These are phyloP conservation scores for Sturnus vulgaris DNA, from an alignment of 2,113 vertebrate species.

Conservation along the genomic window DNA sequence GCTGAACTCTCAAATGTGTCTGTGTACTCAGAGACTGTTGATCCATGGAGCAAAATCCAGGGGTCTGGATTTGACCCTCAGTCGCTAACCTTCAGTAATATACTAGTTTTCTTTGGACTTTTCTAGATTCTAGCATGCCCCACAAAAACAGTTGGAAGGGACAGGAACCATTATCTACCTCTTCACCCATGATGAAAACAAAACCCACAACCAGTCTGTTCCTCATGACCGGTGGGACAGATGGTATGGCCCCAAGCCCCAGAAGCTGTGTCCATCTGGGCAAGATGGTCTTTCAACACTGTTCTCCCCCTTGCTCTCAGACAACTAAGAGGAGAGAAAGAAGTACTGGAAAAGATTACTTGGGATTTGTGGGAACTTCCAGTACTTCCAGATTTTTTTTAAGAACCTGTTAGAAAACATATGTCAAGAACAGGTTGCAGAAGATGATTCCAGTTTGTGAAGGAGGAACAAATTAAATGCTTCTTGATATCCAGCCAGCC, in stretches of 20 bases:
- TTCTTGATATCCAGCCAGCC: constrained; percentile 14
- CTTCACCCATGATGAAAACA: neutral
- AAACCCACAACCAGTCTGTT: neutral
- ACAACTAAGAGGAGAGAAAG: neutral
- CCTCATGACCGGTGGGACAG: neutral
- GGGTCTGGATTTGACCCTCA: neutral
- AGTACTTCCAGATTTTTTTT: neutral
- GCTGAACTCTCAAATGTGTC: neutral
- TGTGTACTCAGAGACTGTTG: neutral
- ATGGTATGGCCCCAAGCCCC: neutral
- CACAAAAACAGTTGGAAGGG: neutral
- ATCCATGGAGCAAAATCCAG: neutral
- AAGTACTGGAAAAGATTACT: neutral
- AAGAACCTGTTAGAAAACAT: constrained; percentile 6
- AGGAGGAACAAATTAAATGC: neutral
- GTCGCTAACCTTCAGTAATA: neutral
- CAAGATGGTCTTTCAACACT: neutral
- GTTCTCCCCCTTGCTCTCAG: neutral
- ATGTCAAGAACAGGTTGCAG: constrained; percentile 2
- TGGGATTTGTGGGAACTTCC: neutral
- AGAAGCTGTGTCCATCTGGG: neutral
- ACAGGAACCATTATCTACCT: neutral
- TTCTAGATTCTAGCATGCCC: neutral
- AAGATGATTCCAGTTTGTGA: constrained; percentile 9
- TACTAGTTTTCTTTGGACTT: neutral